Evolutionary conservation across 2,113 vertebrate genomes (phyloP).

Genomic region (Ailuropoda melanoleuca): DNA sequence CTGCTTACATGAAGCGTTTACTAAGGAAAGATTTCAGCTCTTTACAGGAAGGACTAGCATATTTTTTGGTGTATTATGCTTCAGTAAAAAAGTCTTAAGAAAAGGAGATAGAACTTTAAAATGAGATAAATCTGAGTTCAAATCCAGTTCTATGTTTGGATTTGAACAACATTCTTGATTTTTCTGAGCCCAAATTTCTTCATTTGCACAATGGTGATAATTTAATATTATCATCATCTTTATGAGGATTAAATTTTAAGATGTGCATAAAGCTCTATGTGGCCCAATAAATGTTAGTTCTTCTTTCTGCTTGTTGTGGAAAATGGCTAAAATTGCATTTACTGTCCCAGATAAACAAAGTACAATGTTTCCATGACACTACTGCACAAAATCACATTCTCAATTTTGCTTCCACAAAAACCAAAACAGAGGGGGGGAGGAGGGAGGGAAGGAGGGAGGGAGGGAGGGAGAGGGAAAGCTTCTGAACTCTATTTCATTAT

Average conservation of each 20-base stretch:
- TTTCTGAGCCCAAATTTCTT: neutral
- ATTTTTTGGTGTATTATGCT: neutral
- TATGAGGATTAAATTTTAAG: slow-evolving; percentile 28
- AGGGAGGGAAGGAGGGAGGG: neutral
- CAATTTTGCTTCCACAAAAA: neutral
- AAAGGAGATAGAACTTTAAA: neutral
- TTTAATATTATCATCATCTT: neutral
- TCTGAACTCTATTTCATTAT: neutral
- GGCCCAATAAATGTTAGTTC: neutral
- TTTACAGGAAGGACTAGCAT: neutral
- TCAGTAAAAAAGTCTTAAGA: neutral
- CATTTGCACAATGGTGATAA: neutral
- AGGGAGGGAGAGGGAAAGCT: neutral
- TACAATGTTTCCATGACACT: neutral
- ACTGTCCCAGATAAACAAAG: neutral
- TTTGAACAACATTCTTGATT: neutral
- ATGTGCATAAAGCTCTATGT: neutral
- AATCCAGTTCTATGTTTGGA: neutral
- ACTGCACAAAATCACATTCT: neutral
- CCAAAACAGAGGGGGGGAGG: neutral
- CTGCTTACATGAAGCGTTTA: neutral
- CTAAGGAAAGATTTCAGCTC: neutral
- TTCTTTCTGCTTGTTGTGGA: neutral
- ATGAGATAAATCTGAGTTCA: neutral
- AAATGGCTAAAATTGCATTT: slow-evolving; percentile 30